Evolutionary conservation across 35 echinoderm and acorn worm genomes (phyloP).

Genomic region (Patiria miniata): DNA sequence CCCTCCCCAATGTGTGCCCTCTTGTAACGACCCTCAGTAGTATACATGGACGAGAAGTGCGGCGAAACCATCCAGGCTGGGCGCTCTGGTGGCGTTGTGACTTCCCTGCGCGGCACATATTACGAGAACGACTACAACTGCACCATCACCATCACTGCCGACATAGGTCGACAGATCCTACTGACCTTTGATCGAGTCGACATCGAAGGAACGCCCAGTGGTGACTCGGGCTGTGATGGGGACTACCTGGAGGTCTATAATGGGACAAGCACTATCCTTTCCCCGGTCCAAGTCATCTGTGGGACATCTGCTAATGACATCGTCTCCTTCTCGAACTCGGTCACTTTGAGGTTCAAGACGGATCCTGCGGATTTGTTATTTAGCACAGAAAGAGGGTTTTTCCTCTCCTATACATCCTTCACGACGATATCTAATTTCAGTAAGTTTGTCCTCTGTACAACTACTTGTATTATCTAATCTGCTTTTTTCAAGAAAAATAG

Average conservation of each 20-base stretch:
- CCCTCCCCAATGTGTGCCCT: too few species aligned
- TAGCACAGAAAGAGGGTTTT: not conserved
- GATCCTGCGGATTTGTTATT: not conserved
- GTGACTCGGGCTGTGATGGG: not conserved
- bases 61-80: not conserved
- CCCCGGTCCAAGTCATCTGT: not conserved
- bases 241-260: constrained; percentile 4
- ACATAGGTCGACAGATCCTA: constrained; percentile 3
- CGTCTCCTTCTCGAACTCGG: not conserved
- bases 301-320: not conserved
- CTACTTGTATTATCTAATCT: too few species aligned
- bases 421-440: too few species aligned
- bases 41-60: not conserved
- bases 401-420: constrained; percentile 16
- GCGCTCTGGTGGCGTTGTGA: not conserved
- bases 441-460: too few species aligned
- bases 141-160: not conserved
- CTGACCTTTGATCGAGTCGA: not conserved
- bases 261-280: not conserved
- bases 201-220: not conserved
- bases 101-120: not conserved
- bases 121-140: not conserved
- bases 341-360: not conserved
- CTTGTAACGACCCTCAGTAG: not conserved
- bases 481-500: too few species aligned